A percentile compares a stretch with the other conserved stretches of the same genome.
Conservation (phyloP, 1,140 invertebrate species). For the Paraescarpia echinospica region DNA sequence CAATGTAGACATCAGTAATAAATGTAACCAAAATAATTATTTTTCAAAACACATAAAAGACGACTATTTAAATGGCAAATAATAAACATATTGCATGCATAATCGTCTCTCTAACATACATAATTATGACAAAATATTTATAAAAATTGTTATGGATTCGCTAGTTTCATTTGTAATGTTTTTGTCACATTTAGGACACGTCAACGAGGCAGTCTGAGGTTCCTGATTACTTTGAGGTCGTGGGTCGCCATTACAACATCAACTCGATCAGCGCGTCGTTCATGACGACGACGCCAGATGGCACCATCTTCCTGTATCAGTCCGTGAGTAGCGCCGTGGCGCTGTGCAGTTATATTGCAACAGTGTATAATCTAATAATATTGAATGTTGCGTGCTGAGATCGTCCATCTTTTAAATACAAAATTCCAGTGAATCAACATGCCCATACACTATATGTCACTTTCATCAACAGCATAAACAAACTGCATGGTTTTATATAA, state of each 20-base stretch:
- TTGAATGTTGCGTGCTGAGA: too few species aligned
- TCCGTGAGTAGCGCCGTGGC: neutral
- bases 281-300: neutral
- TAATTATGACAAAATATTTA: neutral
- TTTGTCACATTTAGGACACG: neutral
- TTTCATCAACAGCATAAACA: too few species aligned
- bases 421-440: too few species aligned
- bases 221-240: neutral
- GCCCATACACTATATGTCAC: too few species aligned
- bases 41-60: too few species aligned
- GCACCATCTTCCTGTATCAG: neutral
- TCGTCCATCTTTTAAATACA: too few species aligned
- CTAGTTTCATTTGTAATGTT: neutral
- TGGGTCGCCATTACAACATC: neutral
- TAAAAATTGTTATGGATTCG: neutral
- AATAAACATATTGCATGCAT: neutral
- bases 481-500: too few species aligned
- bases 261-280: neutral
- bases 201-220: neutral
- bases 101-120: neutral
- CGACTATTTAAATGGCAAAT: too few species aligned
- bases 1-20: too few species aligned
- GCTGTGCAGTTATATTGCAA: neutral
- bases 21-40: too few species aligned
- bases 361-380: neutral